Percentiles rank a stretch among this genome's conserved stretches.
These are phyloP conservation scores for Aphaenogaster rudis DNA, from an alignment of 1,140 invertebrate genomes.

Conservation along the genomic window DNA sequence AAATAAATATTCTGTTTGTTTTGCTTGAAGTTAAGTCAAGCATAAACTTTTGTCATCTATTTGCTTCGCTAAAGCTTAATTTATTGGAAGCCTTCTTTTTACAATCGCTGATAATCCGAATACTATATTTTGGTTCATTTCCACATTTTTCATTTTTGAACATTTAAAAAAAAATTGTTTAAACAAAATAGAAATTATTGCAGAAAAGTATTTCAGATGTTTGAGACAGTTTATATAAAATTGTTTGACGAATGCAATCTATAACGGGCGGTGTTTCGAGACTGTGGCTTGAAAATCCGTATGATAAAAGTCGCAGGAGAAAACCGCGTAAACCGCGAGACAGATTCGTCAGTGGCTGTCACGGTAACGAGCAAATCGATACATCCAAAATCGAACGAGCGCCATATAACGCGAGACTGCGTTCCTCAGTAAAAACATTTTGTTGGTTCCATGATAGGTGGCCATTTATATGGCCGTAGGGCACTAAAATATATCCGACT, in stretches of 20 bases:
- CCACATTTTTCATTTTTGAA: not conserved
- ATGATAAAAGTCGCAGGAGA: not conserved
- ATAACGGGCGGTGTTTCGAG: not conserved
- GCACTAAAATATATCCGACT: conserved; percentile 19
- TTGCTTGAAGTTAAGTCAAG: not conserved
- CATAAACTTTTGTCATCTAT: not conserved
- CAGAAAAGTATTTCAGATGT: not conserved
- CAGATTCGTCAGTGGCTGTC: conserved; percentile 45
- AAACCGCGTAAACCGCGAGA: conserved; percentile 9
- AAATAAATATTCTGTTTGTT: conserved; percentile 4
- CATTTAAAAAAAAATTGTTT: not conserved
- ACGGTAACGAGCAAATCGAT: conserved; percentile 49
- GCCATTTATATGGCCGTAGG: not conserved
- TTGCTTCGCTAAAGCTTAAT: not conserved
- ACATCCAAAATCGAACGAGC: conserved; percentile 16
- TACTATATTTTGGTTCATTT: not conserved
- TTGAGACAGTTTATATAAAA: not conserved
- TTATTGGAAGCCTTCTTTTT: not conserved
- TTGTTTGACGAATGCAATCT: not conserved
- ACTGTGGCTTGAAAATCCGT: not conserved
- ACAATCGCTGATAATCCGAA: not conserved
- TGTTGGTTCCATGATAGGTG: conserved; percentile 13
- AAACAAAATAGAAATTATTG: not conserved
- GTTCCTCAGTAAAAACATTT: conserved; percentile 13
- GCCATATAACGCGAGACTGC: conserved; percentile 10